These are phyloP conservation scores for Tetrao urogallus DNA, from an alignment of 2,113 vertebrate genomes.

Conservation along the genomic window DNA sequence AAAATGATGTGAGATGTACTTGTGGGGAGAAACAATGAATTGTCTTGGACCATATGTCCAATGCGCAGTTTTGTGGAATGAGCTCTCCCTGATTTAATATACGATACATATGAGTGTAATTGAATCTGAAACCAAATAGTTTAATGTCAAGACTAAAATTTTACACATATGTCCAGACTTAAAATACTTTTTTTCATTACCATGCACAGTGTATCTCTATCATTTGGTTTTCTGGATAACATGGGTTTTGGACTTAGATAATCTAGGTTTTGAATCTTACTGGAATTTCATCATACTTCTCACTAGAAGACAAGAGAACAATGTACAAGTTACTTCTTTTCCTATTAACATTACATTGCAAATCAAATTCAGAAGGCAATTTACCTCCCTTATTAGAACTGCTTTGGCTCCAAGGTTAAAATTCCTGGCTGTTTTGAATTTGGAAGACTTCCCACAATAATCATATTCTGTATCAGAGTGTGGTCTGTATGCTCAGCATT, in stretches of 20 bases:
- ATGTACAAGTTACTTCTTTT: neutral
- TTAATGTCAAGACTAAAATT: neutral
- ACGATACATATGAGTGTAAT: neutral
- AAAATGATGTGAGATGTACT: neutral
- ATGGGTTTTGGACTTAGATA: neutral
- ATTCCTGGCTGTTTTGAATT: constrained; percentile 59
- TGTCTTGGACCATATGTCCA: neutral
- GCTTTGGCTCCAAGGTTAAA: constrained; percentile 61
- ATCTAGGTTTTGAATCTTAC: neutral
- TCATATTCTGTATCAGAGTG: constrained; percentile 37
- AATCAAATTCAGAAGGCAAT: constrained; percentile 49
- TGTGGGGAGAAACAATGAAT: neutral
- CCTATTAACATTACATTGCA: neutral
- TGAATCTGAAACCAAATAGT: neutral
- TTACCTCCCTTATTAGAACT: neutral
- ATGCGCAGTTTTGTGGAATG: neutral
- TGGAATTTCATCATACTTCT: neutral
- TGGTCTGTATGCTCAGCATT: neutral
- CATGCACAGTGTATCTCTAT: neutral
- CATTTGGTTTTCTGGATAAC: neutral
- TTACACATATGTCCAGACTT: neutral
- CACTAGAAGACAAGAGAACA: neutral
- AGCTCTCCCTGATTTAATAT: neutral
- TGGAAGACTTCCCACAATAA: constrained; percentile 59
- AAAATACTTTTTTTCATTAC: neutral